Conservation (phyloP, 2,888 invertebrate species). For the Carcina quercana region DNA sequence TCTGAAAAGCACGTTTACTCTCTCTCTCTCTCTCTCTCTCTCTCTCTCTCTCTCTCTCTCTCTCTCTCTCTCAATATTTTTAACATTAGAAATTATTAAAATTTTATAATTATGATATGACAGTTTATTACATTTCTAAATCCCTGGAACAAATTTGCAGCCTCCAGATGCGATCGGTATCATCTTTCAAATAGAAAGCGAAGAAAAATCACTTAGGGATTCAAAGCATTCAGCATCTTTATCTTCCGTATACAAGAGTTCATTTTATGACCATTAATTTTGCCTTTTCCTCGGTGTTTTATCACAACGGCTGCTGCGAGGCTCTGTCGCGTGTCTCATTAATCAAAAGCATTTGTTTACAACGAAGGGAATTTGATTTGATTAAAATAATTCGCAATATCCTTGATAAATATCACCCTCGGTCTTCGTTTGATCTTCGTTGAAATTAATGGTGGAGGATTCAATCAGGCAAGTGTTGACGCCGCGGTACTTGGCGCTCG, state of each 20-base stretch:
- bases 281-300: constrained; percentile 70
- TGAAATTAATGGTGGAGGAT: constrained; percentile 72
- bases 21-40: no score
- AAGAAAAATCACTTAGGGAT: constrained; percentile 71
- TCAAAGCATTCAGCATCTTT: constrained; percentile 70
- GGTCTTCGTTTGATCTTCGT: constrained; percentile 71
- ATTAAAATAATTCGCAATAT: constrained; percentile 76
- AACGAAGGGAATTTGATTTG: constrained; percentile 75
- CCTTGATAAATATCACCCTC: constrained; percentile 75
- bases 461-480: constrained; percentile 68
- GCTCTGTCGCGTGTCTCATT: constrained; percentile 73
- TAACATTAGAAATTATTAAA: no score
- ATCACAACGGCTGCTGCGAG: constrained; percentile 69
- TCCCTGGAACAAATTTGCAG: constrained; percentile 54
- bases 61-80: no score
- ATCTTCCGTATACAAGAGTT: constrained; percentile 72
- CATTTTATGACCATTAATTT: constrained; percentile 75
- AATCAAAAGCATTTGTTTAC: constrained; percentile 76
- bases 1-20: no score
- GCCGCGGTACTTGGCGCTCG: constrained; percentile 31
- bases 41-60: no score
- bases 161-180: constrained; percentile 65
- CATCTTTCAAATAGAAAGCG: constrained; percentile 58
- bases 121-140: constrained; percentile 46
- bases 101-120: no score